phyloP scores from a whole-genome alignment of 2,113 vertebrate genomes.

The Atrichornis clamosus region DNA sequence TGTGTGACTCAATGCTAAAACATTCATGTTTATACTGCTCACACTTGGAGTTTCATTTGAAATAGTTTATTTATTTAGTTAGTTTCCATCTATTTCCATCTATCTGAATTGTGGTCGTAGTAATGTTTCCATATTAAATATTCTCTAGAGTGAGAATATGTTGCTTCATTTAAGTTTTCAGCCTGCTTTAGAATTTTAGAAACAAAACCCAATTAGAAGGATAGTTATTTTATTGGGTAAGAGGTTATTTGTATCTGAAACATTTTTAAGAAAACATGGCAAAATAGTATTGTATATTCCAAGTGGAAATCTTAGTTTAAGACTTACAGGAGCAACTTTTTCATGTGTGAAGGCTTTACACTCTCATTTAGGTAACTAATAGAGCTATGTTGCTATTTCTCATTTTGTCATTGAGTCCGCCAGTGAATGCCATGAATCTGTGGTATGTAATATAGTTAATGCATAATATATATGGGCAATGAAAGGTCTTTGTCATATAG shows the following conservation, averaged over 20 bases:
- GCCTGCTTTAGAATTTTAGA: background rate
- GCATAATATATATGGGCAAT: conserved; percentile 57
- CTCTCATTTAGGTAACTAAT: background rate
- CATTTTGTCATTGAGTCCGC: conserved; percentile 9
- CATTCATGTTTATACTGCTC: background rate
- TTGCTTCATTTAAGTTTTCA: background rate
- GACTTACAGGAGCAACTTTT: background rate
- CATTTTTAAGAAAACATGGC: background rate
- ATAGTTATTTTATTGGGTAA: background rate
- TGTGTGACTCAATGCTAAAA: background rate
- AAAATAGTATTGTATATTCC: background rate
- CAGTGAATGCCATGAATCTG: conserved; percentile 26
- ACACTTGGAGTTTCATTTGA: background rate
- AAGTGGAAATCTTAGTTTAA: background rate
- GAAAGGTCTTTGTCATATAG: conserved; percentile 67
- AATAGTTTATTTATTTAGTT: background rate
- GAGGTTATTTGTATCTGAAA: background rate
- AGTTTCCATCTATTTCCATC: background rate
- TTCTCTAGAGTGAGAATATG: background rate
- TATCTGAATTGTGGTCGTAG: background rate
- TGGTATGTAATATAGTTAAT: conserved; percentile 58
- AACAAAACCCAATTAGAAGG: background rate
- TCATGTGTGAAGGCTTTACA: background rate
- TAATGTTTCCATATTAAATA: background rate
- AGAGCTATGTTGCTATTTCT: background rate